Percentiles rank a stretch among this genome's conserved stretches.
These are phyloP conservation scores for Spongilla lacustris DNA, from an alignment of 37 sponge, comb jelly and placozoan species.

Conservation along the genomic window DNA sequence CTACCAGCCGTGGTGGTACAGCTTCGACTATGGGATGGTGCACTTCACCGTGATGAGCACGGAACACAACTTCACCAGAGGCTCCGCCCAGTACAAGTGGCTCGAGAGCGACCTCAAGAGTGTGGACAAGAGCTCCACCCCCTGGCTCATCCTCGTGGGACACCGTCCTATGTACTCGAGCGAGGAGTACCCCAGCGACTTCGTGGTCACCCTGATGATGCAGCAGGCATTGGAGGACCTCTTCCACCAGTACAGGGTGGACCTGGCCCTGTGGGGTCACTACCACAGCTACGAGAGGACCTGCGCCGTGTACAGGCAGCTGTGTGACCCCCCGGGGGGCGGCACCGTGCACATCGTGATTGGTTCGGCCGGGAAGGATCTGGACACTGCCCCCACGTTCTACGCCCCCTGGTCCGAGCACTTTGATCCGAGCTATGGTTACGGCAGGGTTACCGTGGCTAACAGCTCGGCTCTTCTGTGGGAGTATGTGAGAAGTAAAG, in stretches of 20 bases:
- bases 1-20: slow-evolving; percentile 75
- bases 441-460: slow-evolving; percentile 34
- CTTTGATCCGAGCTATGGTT: slow-evolving; percentile 22
- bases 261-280: slow-evolving; percentile 64
- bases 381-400: slow-evolving; percentile 23
- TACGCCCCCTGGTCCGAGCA: slow-evolving; percentile 45
- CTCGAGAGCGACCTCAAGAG: slow-evolving; percentile 61
- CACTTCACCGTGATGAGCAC: slow-evolving; percentile 67
- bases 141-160: slow-evolving; percentile 62
- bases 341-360: slow-evolving; percentile 59
- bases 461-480: slow-evolving; percentile 20
- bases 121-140: slow-evolving; percentile 50
- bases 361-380: slow-evolving; percentile 49
- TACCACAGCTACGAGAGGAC: slow-evolving; percentile 75
- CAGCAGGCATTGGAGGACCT: slow-evolving; percentile 52
- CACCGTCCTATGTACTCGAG: slow-evolving; percentile 74
- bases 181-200: slow-evolving; percentile 20
- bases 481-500: slow-evolving; percentile 42
- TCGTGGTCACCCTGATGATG: slow-evolving; percentile 29
- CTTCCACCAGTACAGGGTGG: slow-evolving; percentile 58
- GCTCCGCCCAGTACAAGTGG: slow-evolving; percentile 65
- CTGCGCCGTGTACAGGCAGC: slow-evolving; percentile 45
- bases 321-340: slow-evolving; percentile 38
- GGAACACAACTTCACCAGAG: slow-evolving; percentile 70
- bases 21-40: slow-evolving; percentile 68